phyloP scores from a whole-genome alignment of 2,888 invertebrate species.

The Erebia epiphron region DNA sequence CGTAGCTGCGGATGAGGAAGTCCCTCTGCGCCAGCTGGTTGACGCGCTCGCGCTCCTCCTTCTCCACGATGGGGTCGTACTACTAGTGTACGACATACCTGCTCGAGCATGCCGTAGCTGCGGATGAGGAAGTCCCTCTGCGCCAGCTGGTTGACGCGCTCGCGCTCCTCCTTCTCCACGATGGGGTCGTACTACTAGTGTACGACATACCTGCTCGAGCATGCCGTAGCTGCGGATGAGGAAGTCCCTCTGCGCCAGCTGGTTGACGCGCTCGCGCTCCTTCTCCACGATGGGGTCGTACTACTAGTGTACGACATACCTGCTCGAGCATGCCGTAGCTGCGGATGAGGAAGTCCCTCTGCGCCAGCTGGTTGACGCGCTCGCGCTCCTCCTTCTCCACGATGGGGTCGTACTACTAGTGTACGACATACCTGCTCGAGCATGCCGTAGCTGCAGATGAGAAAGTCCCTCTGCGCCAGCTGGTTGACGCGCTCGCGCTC shows the following conservation, averaged over 20 bases:
- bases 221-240: conserved; percentile 87
- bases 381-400: conserved; percentile 86
- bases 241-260: conserved; percentile 86
- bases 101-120: conserved; percentile 42
- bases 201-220: conserved; percentile 77
- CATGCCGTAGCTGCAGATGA: conserved; percentile 87
- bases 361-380: conserved; percentile 84
- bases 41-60: neutral
- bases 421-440: conserved; percentile 77
- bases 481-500: conserved; percentile 87
- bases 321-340: conserved; percentile 88
- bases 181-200: conserved; percentile 42
- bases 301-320: conserved; percentile 44
- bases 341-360: conserved; percentile 86
- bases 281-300: conserved; percentile 84
- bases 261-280: conserved; percentile 86
- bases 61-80: conserved; percentile 80
- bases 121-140: too few relatives aligned
- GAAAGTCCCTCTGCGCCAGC: conserved; percentile 86
- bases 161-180: too few relatives aligned
- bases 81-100: neutral
- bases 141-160: too few relatives aligned
- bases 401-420: conserved; percentile 72
- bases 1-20: too few relatives aligned
- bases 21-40: too few relatives aligned